Evolutionary conservation across 2,888 invertebrate genomes (phyloP), one percentile per base, ranked within the genome.

Genomic region (Aphelenchoides bicaudatus): DNA sequence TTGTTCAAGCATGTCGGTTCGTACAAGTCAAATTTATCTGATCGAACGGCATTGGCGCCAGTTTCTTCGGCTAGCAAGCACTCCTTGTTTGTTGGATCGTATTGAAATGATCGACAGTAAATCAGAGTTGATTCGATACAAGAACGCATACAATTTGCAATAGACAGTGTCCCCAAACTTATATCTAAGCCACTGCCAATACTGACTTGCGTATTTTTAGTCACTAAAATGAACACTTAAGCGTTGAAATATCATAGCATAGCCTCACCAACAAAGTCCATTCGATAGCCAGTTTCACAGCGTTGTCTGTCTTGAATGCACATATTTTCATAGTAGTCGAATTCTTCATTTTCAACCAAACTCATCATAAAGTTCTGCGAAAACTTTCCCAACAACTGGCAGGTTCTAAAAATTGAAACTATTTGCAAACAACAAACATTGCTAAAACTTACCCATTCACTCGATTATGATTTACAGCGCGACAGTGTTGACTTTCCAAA

Each of bases 251-350:
- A n/a, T n/a, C n/a, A n/a, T n/a, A n/a, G n/a, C n/a, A n/a, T n/a
- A n/a, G n/a, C n/a, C n/a, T n/a, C n/a, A n/a, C n/a, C n/a, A n/a
- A n/a, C 43, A 48, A 74, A 74, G 38, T 74, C 73, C n/a, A 74
- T 61, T 23, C 71, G 58, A n/a, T 60, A 62, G 13, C 37, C 38
- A 6, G 56, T 56, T 27, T 34, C 30, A 48, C 67, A 67, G 38
- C 59, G 67, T 30, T 58, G 54, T 34, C 46, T 46, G 31, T 66
- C 66, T 66, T 79, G 79, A n/a, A 82, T 79, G 68, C 83, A 84
- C 68, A 82, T 82, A 71, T 83, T 84, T 68, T 84, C 83, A 74
- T 82, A 80, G 71, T 83, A 83, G 66, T 83, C 82, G 39, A 81
- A 78, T n/a, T 79, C 62, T 13, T 30, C 10, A 3, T 25, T 28